Percentiles rank a stretch among this genome's conserved stretches.
phyloP scores from a whole-genome alignment of 2,797 vertebrate species.

The Synaphobranchus kaupii region DNA sequence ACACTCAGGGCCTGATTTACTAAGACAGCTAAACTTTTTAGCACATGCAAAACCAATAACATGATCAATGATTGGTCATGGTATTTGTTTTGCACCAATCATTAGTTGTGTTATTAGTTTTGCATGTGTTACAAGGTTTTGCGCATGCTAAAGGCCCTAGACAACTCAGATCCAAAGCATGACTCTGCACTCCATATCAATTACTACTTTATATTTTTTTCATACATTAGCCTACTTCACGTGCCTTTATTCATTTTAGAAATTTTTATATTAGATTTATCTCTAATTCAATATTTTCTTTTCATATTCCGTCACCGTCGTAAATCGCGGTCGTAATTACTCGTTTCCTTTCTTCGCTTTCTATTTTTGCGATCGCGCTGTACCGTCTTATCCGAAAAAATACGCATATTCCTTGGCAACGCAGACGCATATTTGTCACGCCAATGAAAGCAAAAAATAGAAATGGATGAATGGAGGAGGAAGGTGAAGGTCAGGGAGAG shows the following conservation, averaged over 20 bases:
- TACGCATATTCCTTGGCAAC: not conserved
- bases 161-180: not conserved
- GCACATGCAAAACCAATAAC: too few species aligned
- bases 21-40: too few species aligned
- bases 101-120: too few species aligned
- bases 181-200: not conserved
- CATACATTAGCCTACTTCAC: not conserved
- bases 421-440: not conserved
- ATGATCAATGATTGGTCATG: too few species aligned
- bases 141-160: too few species aligned
- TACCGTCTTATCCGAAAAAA: not conserved
- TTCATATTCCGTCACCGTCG: not conserved
- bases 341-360: not conserved
- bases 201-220: not conserved
- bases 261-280: not conserved
- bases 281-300: not conserved
- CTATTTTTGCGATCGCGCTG: not conserved
- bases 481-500: conserved; percentile 45
- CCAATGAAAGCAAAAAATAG: not conserved
- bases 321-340: not conserved
- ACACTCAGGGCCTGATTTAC: not conserved
- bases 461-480: not conserved
- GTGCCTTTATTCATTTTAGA: not conserved
- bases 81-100: too few species aligned
- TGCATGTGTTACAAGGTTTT: too few species aligned